Conservation (phyloP, 2,113 vertebrate species). For the Hemicordylus capensis region DNA sequence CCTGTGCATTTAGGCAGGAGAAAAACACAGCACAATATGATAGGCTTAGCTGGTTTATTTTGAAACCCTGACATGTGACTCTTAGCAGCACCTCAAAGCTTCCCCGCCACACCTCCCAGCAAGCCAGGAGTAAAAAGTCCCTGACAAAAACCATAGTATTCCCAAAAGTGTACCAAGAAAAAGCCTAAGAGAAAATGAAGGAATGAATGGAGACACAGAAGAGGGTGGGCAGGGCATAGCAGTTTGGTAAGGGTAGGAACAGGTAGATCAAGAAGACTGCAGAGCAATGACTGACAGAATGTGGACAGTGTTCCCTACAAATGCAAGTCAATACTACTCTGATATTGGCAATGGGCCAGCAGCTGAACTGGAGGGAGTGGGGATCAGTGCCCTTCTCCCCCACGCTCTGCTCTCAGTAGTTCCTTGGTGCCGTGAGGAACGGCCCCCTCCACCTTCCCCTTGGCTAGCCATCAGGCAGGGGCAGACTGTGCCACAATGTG, state of each 20-base stretch:
- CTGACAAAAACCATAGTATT: no score
- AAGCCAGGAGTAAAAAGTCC: neutral
- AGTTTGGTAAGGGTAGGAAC: no score
- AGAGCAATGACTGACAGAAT: neutral
- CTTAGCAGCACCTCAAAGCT: neutral
- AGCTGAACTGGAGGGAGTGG: neutral
- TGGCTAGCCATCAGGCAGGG: neutral
- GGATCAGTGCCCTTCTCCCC: neutral
- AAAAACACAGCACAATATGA: no score
- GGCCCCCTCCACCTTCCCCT: neutral
- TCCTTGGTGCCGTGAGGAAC: neutral
- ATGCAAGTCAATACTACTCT: neutral
- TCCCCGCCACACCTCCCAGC: no score
- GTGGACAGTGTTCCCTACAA: no score
- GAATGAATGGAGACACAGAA: neutral
- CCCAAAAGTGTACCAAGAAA: neutral
- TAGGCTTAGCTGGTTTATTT: neutral
- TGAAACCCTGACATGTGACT: neutral
- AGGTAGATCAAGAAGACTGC: neutral
- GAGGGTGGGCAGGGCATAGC: neutral
- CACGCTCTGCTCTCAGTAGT: no score
- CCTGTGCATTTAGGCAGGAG: no score
- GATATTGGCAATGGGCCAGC: no score
- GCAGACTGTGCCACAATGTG: constrained; percentile 27
- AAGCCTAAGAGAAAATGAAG: neutral